phyloP scores from a whole-genome alignment of 2,888 invertebrate genomes.

The Nemotelus pantherinus region DNA sequence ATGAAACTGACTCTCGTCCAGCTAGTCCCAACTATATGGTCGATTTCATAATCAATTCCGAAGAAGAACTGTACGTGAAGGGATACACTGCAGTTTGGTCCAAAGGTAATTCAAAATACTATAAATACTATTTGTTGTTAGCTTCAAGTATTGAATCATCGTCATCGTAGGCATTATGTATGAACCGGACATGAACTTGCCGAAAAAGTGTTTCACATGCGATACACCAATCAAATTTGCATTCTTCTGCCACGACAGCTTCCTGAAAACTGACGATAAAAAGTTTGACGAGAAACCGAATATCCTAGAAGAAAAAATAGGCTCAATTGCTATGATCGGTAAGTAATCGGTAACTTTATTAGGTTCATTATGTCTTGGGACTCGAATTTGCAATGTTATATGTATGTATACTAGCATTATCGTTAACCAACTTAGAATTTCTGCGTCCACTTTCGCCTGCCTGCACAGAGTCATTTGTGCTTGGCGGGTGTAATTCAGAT shows the following conservation, averaged over 20 bases:
- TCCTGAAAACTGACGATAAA: constrained; percentile 66
- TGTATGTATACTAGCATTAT: not conserved
- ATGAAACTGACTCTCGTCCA: constrained; percentile 40
- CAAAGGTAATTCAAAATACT: constrained; percentile 64
- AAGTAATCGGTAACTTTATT: constrained; percentile 19
- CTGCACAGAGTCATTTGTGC: no score
- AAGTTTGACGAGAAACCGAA: not conserved
- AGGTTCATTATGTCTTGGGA: not conserved
- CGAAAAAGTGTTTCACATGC: constrained; percentile 76
- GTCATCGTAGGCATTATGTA: constrained; percentile 51
- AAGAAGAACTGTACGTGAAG: constrained; percentile 89
- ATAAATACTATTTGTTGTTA: not conserved
- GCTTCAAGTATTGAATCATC: not conserved
- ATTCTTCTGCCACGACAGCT: constrained; percentile 74
- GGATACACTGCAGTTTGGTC: constrained; percentile 87
- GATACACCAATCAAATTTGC: constrained; percentile 85
- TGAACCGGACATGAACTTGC: constrained; percentile 52
- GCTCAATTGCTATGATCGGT: constrained; percentile 61
- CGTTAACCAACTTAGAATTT: no score
- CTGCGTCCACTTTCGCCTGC: no score
- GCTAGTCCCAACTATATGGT: constrained; percentile 57
- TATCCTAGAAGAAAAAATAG: not conserved
- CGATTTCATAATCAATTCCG: constrained; percentile 67
- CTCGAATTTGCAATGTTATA: not conserved
- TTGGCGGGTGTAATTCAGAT: no score